Conservation (phyloP, 2,113 vertebrate species). For the Periophthalmus modestus region DNA sequence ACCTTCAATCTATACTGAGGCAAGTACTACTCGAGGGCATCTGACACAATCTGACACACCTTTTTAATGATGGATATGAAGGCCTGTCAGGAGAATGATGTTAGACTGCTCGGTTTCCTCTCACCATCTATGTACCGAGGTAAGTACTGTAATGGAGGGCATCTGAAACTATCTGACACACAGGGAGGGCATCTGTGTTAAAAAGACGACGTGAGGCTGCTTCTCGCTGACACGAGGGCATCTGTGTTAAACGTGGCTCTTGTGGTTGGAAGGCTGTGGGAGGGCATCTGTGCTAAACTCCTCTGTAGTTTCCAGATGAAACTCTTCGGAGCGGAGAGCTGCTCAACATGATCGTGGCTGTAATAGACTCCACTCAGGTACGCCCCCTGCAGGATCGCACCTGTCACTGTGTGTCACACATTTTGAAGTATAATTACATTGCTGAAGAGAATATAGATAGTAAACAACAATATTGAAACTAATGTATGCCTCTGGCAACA, state of each 20-base stretch:
- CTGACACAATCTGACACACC: background rate
- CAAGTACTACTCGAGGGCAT: background rate
- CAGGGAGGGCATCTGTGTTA: too few species aligned
- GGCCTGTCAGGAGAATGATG: constrained; percentile 90
- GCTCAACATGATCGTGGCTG: constrained; percentile 97
- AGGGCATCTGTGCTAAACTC: background rate
- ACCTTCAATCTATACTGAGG: constrained; percentile 85
- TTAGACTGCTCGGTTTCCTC: constrained; percentile 93
- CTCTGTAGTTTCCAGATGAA: constrained; percentile 90
- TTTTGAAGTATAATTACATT: too few species aligned
- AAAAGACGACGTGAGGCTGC: too few species aligned
- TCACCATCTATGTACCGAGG: constrained; percentile 86
- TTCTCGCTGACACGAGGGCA: background rate
- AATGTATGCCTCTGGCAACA: too few species aligned
- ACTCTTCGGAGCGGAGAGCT: constrained; percentile 92
- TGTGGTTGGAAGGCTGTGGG: background rate
- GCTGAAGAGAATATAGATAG: too few species aligned
- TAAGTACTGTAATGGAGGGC: background rate
- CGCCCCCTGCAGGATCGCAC: background rate
- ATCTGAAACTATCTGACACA: background rate
- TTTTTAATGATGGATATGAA: too few species aligned
- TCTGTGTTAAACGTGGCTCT: background rate
- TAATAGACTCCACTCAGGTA: constrained; percentile 90
- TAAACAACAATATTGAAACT: too few species aligned
- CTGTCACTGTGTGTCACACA: background rate